Percentiles rank a stretch among this genome's conserved stretches.
These are phyloP conservation scores for Pyxicephalus adspersus DNA, from an alignment of 2,113 vertebrate species.

Conservation along the genomic window DNA sequence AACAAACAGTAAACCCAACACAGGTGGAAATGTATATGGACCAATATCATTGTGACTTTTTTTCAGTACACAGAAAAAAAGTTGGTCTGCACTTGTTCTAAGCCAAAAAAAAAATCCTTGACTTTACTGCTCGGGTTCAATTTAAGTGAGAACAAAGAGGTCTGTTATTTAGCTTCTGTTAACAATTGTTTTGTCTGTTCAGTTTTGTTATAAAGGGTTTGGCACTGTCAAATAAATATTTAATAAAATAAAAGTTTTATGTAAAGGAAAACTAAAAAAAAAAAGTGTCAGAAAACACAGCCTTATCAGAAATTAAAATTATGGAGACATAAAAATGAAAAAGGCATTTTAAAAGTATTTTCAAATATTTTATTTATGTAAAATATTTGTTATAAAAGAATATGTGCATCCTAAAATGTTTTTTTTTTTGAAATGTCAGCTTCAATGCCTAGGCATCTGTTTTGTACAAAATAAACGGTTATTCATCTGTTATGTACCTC, in stretches of 20 bases:
- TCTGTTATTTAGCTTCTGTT: slow-evolving; percentile 76
- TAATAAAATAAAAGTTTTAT: slow-evolving; percentile 82
- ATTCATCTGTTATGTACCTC: slow-evolving; percentile 57
- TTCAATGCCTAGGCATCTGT: slow-evolving; percentile 56
- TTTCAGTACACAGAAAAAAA: slow-evolving; percentile 50
- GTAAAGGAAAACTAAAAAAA: slow-evolving; percentile 70
- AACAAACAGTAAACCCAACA: slow-evolving; percentile 43
- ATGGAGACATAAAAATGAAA: slow-evolving; percentile 84
- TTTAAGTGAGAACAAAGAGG: slow-evolving; percentile 63
- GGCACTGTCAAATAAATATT: slow-evolving; percentile 81
- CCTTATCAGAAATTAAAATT: slow-evolving; percentile 79
- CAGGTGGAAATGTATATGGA: slow-evolving; percentile 38
- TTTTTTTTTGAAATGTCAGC: slow-evolving; percentile 56
- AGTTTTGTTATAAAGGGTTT: slow-evolving; percentile 78
- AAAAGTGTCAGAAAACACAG: slow-evolving; percentile 80
- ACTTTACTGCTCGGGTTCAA: slow-evolving; percentile 70
- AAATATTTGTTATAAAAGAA: slow-evolving; percentile 50
- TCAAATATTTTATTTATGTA: slow-evolving; percentile 59
- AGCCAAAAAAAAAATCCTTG: slow-evolving; percentile 66
- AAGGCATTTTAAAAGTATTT: slow-evolving; percentile 65
- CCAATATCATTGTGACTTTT: slow-evolving; percentile 47
- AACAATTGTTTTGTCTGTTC: slow-evolving; percentile 73
- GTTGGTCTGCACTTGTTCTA: slow-evolving; percentile 64
- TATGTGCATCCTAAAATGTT: slow-evolving; percentile 56
- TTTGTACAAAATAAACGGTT: slow-evolving; percentile 58